Base-by-base conservation (phyloP, 2,113 vertebrate species). In the Pelmatolapia mariae region DNA sequence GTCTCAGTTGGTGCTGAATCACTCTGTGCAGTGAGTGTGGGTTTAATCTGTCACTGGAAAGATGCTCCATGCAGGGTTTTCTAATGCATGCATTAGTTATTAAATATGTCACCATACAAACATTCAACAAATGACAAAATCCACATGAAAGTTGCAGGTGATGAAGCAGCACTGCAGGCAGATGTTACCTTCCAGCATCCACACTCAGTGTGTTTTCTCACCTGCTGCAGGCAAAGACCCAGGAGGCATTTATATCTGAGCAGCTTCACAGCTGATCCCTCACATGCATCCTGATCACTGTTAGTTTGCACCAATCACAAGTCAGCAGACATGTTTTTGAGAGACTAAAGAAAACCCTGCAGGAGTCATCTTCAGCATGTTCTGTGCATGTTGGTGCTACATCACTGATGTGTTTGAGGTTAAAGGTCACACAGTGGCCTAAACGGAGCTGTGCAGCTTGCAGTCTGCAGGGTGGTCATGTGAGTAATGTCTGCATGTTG, bases 401-500 rank as follows among this genome's bases (percentile, higher is more conserved):
- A 84, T 19, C 4, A 57, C 13, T 4, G 5, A 26, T 63, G 85
- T 85, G 59, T 83, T 76, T 76, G 85, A 89, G 84, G 88, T 89
- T 53, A 84, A 90, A 89, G 84, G 82, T 92, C 29, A 33, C 36
- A 31, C 83, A 4, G 76, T 63, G 18, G 83, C 12, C 68, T 82
- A 3, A 22, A 13, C 3, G 22, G 11, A 12, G 52, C 83, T 85
- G 81, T 22, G 1, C 71, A 81, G 63, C 86, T 78, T 8, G 22
- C 85, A 56, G 88, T 80, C 87, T 84, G 84, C 80, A 8, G 83
- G 78, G 18, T 3, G 15, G 31, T 40, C 52, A 66, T 80, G 79
- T 88, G 54, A 89, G 88, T 88, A 85, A 50, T n/a, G 16, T 26
- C 81, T 92, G 88, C 89, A 89, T 89, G 92, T 57, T 83, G 57